A percentile compares a stretch with the other conserved stretches of the same genome.
Conservation (phyloP, 1,140 invertebrate species). For the Saxidomus purpurata region DNA sequence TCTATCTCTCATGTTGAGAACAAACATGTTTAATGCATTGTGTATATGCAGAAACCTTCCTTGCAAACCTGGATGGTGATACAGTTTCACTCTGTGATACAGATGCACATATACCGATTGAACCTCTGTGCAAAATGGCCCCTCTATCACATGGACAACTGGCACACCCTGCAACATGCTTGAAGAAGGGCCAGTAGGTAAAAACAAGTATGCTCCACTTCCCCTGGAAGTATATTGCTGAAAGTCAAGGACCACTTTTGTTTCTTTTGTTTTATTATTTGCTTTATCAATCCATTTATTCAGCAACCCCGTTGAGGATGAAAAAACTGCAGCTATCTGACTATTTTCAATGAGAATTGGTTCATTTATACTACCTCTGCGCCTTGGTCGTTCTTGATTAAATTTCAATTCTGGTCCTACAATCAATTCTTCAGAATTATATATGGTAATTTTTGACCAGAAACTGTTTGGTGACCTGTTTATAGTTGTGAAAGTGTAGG, state of each 20-base stretch:
- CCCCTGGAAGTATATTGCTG: slow-evolving; percentile 89
- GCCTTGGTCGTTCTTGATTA: slow-evolving; percentile 70
- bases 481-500: slow-evolving; percentile 64
- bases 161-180: slow-evolving; percentile 77
- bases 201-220: slow-evolving; percentile 98
- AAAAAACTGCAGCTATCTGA: slow-evolving; percentile 76
- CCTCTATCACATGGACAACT: slow-evolving; percentile 90
- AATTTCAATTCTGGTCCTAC: slow-evolving; percentile 75
- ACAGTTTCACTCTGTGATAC: slow-evolving; percentile 91
- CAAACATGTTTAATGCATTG: slow-evolving; percentile 77
- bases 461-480: slow-evolving; percentile 38
- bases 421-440: slow-evolving; percentile 74
- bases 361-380: slow-evolving; percentile 39
- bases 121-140: slow-evolving; percentile 91
- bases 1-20: slow-evolving; percentile 88
- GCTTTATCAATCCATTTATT: slow-evolving; percentile 72
- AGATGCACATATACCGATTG: slow-evolving; percentile 91
- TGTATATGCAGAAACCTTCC: slow-evolving; percentile 80
- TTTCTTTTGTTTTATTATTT: slow-evolving; percentile 74
- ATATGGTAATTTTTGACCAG: slow-evolving; percentile 74
- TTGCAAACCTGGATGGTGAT: slow-evolving; percentile 84
- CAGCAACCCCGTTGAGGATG: slow-evolving; percentile 74
- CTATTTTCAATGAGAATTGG: slow-evolving; percentile 78
- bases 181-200: slow-evolving; percentile 91
- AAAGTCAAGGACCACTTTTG: slow-evolving; percentile 90